Conservation (phyloP, 1,140 invertebrate genomes). For the Papilio dardanus region DNA sequence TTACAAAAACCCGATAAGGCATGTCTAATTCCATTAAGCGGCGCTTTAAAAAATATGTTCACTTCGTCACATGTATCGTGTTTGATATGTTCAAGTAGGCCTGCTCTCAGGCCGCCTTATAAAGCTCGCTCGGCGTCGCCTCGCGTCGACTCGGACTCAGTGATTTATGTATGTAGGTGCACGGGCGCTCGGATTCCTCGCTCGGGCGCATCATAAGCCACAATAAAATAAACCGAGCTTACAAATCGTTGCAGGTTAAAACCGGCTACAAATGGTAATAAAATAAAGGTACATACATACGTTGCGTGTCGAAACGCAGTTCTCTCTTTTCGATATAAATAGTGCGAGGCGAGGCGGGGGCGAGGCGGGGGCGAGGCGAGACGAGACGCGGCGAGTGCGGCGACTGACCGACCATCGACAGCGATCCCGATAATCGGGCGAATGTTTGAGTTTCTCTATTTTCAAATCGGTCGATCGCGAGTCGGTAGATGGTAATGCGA, state of each 20-base stretch:
- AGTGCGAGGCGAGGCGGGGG: constrained; percentile 47
- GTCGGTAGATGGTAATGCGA: constrained; percentile 49
- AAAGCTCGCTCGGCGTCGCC: constrained; percentile 31
- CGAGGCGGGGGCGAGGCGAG: constrained; percentile 40
- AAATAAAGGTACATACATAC: constrained; percentile 74
- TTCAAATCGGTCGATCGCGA: constrained; percentile 69
- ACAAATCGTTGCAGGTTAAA: constrained; percentile 73
- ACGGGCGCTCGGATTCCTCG: constrained; percentile 54
- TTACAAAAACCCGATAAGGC: constrained; percentile 1
- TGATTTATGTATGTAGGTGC: constrained; percentile 39
- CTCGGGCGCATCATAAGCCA: constrained; percentile 59
- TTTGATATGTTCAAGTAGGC: constrained; percentile 29
- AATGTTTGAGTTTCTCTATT: constrained; percentile 80
- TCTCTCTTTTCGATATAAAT: constrained; percentile 76
- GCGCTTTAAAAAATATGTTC: constrained; percentile 27
- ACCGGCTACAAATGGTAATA: constrained; percentile 79
- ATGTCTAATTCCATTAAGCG: constrained; percentile 14
- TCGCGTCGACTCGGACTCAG: too few species aligned
- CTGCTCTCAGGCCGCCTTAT: constrained; percentile 25
- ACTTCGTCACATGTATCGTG: constrained; percentile 29
- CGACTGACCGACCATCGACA: constrained; percentile 78
- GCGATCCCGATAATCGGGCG: constrained; percentile 75
- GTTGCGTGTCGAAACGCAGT: constrained; percentile 69
- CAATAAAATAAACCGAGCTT: constrained; percentile 69
- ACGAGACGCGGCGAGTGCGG: constrained; percentile 61